Evolutionary conservation across 2,113 vertebrate genomes (phyloP).

Genomic region (Neolamprologus fasciatus): DNA sequence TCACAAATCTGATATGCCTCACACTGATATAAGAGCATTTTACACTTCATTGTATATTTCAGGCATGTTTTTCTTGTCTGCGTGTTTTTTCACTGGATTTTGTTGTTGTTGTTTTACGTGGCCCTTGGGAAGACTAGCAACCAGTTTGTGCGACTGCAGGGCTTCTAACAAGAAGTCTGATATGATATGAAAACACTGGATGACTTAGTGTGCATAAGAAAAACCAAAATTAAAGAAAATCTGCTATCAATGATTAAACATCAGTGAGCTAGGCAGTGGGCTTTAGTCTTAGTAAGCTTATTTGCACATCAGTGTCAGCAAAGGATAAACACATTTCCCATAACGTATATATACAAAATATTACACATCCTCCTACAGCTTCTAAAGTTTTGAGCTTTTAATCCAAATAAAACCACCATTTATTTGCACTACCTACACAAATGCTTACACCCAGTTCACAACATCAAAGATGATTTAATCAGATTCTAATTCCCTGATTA

Average conservation of each 20-base stretch:
- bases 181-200: background rate
- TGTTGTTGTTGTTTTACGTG: background rate
- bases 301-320: background rate
- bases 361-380: background rate
- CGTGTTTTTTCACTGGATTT: rapidly evolving
- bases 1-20: background rate
- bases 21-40: background rate
- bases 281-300: background rate
- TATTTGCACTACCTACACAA: background rate
- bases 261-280: background rate
- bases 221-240: rapidly evolving
- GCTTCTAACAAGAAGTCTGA: background rate
- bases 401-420: background rate
- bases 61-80: background rate
- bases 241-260: background rate
- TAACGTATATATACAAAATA: background rate
- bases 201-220: background rate
- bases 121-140: background rate
- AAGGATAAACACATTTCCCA: background rate
- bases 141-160: background rate
- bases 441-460: background rate
- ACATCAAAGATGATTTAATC: background rate
- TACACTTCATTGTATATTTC: rapidly evolving
- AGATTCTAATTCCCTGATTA: background rate
- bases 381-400: background rate